Evolutionary conservation across 2,797 vertebrate species (phyloP).

Genomic region (Lepilemur ruficaudatus): DNA sequence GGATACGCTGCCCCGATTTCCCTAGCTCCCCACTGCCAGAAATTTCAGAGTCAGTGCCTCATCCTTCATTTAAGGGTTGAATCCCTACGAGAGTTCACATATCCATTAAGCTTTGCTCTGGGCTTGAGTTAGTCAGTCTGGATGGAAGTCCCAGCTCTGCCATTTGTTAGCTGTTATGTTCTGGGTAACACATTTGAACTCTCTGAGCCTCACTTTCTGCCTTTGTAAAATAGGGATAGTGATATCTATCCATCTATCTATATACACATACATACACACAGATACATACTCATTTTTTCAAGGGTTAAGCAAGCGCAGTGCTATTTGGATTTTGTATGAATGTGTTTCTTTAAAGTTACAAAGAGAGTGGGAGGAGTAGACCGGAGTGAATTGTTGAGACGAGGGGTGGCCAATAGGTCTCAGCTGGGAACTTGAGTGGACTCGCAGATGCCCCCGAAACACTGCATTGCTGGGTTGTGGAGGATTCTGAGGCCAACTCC

Average conservation of each 20-base stretch:
- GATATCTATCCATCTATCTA: not conserved
- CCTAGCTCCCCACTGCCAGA: not conserved
- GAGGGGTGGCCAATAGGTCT: not conserved
- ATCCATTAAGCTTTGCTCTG: not conserved
- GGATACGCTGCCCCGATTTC: not conserved
- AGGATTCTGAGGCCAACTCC: not conserved
- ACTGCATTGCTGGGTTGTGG: fast-evolving
- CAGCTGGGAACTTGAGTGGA: not conserved
- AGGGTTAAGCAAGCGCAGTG: not conserved
- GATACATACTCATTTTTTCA: not conserved
- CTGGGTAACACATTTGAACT: slow-evolving; percentile 25
- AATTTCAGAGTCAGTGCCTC: not conserved
- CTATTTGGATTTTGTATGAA: not conserved
- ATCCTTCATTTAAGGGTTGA: not conserved
- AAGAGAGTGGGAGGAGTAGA: not conserved
- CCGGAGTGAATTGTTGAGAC: not conserved
- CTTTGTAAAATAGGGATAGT: not conserved
- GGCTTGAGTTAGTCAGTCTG: not conserved
- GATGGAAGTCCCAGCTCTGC: not conserved
- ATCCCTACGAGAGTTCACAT: not conserved
- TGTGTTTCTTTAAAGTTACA: not conserved
- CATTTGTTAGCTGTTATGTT: not conserved
- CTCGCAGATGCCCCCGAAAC: fast-evolving
- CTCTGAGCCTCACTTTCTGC: not conserved
- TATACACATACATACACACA: not conserved